Conservation (phyloP, 1,140 invertebrate genomes). For the Drosophila arizonae region DNA sequence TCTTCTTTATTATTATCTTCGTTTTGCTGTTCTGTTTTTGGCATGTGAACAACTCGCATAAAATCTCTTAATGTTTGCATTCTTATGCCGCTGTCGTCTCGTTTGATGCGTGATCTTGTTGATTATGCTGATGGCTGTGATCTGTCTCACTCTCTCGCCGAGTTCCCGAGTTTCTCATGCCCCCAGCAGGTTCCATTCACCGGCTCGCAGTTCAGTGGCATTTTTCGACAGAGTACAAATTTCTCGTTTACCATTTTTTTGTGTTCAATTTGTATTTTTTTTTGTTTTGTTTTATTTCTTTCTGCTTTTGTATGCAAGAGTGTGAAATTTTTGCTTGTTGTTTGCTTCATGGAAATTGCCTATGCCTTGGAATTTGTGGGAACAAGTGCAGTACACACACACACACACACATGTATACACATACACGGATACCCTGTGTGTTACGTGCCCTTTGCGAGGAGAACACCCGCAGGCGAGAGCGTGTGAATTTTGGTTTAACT, state of each 20-base stretch:
- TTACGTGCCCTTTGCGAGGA: conserved; percentile 62
- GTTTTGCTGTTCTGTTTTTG: conserved; percentile 42
- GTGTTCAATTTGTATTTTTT: conserved; percentile 8
- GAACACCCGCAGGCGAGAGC: conserved; percentile 74
- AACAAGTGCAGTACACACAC: conserved; percentile 66
- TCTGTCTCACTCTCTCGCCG: conserved; percentile 34
- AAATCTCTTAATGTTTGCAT: conserved; percentile 81
- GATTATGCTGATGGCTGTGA: conserved; percentile 73
- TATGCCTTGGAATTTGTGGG: conserved; percentile 76
- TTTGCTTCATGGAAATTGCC: conserved; percentile 78
- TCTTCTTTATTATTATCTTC: conserved; percentile 16
- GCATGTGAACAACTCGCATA: conserved; percentile 78
- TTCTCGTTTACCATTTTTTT: conserved; percentile 48
- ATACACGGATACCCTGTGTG: conserved; percentile 10
- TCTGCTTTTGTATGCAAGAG: conserved; percentile 57
- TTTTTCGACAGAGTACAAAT: conserved; percentile 53
- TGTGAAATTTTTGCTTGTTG: conserved; percentile 70
- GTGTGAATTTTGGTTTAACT: conserved; percentile 66
- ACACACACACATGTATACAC: conserved; percentile 15
- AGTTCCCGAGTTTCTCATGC: conserved; percentile 45
- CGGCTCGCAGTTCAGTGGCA: conserved; percentile 47
- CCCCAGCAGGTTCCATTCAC: conserved; percentile 50
- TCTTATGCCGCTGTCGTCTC: conserved; percentile 79
- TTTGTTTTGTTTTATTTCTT: conserved; percentile 18
- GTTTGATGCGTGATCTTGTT: conserved; percentile 81